Conservation (phyloP, 2,888 invertebrate genomes). For the Megalurothrips usitatus region DNA sequence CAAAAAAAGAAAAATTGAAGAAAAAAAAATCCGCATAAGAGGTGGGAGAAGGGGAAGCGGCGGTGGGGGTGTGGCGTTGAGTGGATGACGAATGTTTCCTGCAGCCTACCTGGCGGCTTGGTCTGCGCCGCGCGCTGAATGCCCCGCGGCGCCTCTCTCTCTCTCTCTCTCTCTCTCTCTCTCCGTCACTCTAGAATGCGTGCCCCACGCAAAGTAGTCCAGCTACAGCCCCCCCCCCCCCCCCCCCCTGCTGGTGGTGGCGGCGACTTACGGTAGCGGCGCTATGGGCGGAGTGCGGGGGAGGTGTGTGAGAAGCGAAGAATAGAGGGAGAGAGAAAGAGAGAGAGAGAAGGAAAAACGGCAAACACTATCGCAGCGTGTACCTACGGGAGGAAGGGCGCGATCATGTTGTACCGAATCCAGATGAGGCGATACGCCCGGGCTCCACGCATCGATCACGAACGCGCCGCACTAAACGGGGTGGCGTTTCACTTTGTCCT, state of each 20-base stretch:
- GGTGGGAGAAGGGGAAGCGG: neutral
- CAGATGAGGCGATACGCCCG: neutral
- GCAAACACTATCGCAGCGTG: neutral
- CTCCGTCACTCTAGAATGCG: neutral
- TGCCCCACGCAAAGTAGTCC: neutral
- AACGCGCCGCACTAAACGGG: no score
- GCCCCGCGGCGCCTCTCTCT: neutral
- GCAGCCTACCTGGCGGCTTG: neutral
- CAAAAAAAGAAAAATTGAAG: no score
- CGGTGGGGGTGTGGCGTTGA: neutral
- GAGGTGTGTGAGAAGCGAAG: neutral
- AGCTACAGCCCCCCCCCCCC: neutral
- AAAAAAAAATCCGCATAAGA: no score
- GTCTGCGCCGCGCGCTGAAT: neutral
- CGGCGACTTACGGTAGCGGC: neutral
- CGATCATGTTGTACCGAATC: no score
- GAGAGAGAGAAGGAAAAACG: neutral
- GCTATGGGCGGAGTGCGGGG: neutral
- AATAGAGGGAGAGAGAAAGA: no score
- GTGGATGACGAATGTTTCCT: conserved; percentile 1
- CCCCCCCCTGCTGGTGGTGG: no score
- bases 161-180: no score
- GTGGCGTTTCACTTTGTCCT: no score
- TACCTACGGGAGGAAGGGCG: no score
- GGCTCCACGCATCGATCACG: neutral